These are phyloP conservation scores for Pseudorasbora parva DNA, from an alignment of 2,113 vertebrate genomes.

Conservation along the genomic window DNA sequence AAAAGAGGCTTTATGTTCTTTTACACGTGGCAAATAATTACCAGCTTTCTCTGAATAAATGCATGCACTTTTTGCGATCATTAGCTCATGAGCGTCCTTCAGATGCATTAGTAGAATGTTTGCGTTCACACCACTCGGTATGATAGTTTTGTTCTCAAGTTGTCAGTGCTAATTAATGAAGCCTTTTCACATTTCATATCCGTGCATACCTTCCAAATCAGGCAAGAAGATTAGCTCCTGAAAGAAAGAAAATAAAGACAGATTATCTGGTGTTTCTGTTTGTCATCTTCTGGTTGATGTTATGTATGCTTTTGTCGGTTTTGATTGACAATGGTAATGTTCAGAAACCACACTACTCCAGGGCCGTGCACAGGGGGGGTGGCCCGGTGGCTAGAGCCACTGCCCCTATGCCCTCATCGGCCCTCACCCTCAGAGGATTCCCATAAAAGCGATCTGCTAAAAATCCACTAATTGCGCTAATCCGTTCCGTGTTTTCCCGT, in stretches of 20 bases:
- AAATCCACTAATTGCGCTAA: too few species aligned
- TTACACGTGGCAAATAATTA: neutral
- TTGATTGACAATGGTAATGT: neutral
- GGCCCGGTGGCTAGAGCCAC: too few species aligned
- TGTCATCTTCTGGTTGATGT: too few species aligned
- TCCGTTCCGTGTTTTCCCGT: too few species aligned
- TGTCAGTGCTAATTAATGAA: slow-evolving; percentile 9
- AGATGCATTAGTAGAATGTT: neutral
- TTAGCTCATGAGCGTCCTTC: slow-evolving; percentile 9
- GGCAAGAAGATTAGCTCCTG: neutral
- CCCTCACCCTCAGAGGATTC: too few species aligned
- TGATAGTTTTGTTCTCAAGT: neutral
- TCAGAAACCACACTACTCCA: too few species aligned
- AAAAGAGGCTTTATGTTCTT: slow-evolving; percentile 4
- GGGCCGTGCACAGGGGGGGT: too few species aligned
- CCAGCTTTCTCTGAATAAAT: slow-evolving; percentile 11
- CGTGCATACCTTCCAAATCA: neutral
- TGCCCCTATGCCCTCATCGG: too few species aligned
- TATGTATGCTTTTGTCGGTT: neutral
- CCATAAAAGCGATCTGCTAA: too few species aligned
- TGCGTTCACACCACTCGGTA: neutral
- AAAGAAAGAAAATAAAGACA: neutral
- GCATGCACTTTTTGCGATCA: neutral
- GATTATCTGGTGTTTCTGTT: too few species aligned
- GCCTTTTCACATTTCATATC: neutral